phyloP scores from a whole-genome alignment of 2,888 invertebrate genomes.

The Masnerella sp. region DNA sequence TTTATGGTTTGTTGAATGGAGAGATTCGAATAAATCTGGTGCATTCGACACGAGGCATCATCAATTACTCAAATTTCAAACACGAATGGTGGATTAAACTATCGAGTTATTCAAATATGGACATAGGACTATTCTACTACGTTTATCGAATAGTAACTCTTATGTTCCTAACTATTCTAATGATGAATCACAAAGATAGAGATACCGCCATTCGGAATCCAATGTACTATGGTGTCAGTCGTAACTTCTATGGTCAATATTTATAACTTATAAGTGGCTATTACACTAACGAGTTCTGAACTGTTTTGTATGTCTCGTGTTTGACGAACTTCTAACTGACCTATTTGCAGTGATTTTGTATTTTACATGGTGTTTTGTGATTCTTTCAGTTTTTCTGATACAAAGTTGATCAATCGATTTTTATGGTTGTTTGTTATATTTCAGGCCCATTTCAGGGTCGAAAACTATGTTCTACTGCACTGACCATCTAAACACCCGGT shows the following conservation, averaged over 20 bases:
- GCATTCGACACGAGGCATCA: slow-evolving; percentile 27
- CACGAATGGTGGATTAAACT: slow-evolving; percentile 63
- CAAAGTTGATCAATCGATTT: too few species aligned
- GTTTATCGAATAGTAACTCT: slow-evolving; percentile 53
- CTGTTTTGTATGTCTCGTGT: slow-evolving; percentile 46
- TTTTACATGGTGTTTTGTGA: slow-evolving; percentile 20
- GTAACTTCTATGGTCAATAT: slow-evolving; percentile 43
- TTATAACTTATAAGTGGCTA: slow-evolving; percentile 35
- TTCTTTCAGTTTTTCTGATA: too few species aligned
- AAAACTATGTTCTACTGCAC: slow-evolving; percentile 28
- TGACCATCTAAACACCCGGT: slow-evolving; percentile 40
- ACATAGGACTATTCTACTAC: slow-evolving; percentile 64
- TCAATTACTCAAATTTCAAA: slow-evolving; percentile 57
- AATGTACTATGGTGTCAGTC: slow-evolving; percentile 43
- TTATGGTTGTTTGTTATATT: too few species aligned
- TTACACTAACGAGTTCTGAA: slow-evolving; percentile 47
- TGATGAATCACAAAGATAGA: slow-evolving; percentile 58
- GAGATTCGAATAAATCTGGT: too few species aligned
- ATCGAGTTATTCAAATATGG: slow-evolving; percentile 66
- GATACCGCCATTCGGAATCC: slow-evolving; percentile 50
- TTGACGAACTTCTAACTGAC: slow-evolving; percentile 26
- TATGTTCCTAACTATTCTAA: slow-evolving; percentile 60
- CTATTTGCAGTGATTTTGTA: slow-evolving; percentile 13
- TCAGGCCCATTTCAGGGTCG: too few species aligned
- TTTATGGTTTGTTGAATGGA: slow-evolving; percentile 14